Conservation (phyloP, 2,797 vertebrate genomes). For the Sebastiscus tertius region DNA sequence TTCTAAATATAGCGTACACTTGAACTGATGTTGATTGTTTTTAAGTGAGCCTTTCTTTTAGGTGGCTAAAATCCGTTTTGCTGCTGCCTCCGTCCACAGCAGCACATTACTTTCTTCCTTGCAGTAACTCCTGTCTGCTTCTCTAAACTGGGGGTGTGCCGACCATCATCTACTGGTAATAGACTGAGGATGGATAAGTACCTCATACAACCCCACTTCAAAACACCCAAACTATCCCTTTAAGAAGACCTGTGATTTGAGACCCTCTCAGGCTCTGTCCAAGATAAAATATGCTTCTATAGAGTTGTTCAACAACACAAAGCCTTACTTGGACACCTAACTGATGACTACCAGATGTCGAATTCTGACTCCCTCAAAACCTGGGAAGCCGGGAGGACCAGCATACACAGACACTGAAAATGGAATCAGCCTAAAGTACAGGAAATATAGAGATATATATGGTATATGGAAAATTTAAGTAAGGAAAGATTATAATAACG, state of each 20-base stretch:
- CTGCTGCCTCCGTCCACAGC: accelerated
- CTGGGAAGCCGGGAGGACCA: background rate
- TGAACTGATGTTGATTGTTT: no score
- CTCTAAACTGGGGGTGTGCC: no score
- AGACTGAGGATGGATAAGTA: no score
- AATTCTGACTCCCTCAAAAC: no score
- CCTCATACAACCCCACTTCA: no score
- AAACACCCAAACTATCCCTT: background rate
- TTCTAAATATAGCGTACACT: no score
- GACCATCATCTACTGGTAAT: no score
- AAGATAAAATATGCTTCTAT: background rate
- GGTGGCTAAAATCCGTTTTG: no score
- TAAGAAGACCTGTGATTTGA: background rate
- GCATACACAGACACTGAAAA: background rate
- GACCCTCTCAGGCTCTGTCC: background rate
- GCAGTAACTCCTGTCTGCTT: no score
- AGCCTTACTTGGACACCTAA: background rate
- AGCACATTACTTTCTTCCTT: no score
- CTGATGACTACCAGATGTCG: background rate
- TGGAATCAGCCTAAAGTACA: background rate
- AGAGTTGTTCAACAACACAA: background rate
- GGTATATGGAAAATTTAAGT: background rate
- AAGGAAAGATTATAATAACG: background rate
- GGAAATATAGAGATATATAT: background rate
- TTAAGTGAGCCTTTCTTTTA: no score